These are phyloP conservation scores for Crocidura indochinensis DNA, from an alignment of 2,797 vertebrate genomes.

Conservation along the genomic window DNA sequence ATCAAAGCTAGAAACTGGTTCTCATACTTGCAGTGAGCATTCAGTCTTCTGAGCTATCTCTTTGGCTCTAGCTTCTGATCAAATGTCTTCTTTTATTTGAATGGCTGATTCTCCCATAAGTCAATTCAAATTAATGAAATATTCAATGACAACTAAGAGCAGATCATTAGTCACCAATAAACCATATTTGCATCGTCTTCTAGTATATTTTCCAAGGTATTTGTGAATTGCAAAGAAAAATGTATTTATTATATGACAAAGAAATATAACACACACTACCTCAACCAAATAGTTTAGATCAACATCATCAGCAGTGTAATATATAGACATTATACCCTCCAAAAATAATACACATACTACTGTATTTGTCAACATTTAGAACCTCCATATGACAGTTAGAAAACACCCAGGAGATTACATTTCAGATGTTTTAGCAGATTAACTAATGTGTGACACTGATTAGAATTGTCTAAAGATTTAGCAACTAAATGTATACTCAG, in stretches of 20 bases:
- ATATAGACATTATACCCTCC: background rate
- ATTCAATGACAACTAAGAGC: background rate
- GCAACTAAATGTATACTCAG: background rate
- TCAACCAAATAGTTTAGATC: background rate
- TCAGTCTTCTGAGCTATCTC: too few species aligned
- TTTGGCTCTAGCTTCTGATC: conserved; percentile 2
- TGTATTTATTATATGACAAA: background rate
- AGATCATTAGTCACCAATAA: background rate
- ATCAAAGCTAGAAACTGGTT: too few species aligned
- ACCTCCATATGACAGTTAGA: background rate
- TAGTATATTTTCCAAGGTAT: background rate
- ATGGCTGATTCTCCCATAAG: background rate
- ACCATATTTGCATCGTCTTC: background rate
- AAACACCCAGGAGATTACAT: background rate
- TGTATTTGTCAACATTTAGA: background rate
- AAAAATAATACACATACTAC: background rate
- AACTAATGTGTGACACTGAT: conserved; percentile 11
- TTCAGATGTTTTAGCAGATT: conserved; percentile 8
- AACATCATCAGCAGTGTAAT: background rate
- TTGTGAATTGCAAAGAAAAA: conserved; percentile 59
- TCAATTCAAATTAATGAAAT: conserved; percentile 7
- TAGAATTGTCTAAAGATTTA: background rate
- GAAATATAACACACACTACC: background rate
- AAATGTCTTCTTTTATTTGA: conserved; percentile 2
- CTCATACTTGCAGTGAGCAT: too few species aligned